Base-by-base conservation (phyloP, 2,797 vertebrate genomes). In the Merluccius polli region DNA sequence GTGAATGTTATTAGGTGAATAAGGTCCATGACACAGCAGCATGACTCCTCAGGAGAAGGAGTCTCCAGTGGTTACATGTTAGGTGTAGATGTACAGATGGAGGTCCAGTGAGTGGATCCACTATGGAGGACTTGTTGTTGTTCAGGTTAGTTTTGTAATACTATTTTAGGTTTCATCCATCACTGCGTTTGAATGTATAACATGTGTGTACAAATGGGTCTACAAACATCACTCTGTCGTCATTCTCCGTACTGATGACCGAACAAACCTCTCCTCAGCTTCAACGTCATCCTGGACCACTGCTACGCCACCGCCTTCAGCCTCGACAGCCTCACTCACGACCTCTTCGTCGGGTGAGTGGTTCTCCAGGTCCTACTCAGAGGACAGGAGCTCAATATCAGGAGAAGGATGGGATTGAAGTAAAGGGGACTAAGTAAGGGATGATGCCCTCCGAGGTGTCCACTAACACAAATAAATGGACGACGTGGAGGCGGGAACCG, bases 331-430 rank as follows among this genome's bases (percentile, higher is more conserved):
- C 73, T 81, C 2, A 88, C 10, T 73, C 84, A 92, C 2, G 87
- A 94, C 69, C 90, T 93, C 24, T 94, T 94, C 79, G 85, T 91
- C 13, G 93, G 93, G 93, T 94, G 80, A 91, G 91, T 88, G n/a
- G n/a, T n/a, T n/a, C n/a, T n/a, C n/a, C n/a, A n/a, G n/a, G n/a
- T n/a, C n/a, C n/a, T n/a, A n/a, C n/a, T n/a, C n/a, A n/a, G n/a
- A n/a, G n/a, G n/a, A n/a, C n/a, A n/a, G n/a, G n/a, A n/a, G n/a
- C n/a, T n/a, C n/a, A n/a, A n/a, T n/a, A n/a, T n/a, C n/a, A n/a
- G n/a, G n/a, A n/a, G n/a, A n/a, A n/a, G n/a, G n/a, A n/a, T n/a
- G n/a, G n/a, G n/a, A n/a, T n/a, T n/a, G n/a, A n/a, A n/a, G n/a
- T n/a, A n/a, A n/a, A n/a, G n/a, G n/a, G n/a, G n/a, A n/a, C n/a